Conservation (phyloP, 1,140 invertebrate species). For the Ericerus pela region DNA sequence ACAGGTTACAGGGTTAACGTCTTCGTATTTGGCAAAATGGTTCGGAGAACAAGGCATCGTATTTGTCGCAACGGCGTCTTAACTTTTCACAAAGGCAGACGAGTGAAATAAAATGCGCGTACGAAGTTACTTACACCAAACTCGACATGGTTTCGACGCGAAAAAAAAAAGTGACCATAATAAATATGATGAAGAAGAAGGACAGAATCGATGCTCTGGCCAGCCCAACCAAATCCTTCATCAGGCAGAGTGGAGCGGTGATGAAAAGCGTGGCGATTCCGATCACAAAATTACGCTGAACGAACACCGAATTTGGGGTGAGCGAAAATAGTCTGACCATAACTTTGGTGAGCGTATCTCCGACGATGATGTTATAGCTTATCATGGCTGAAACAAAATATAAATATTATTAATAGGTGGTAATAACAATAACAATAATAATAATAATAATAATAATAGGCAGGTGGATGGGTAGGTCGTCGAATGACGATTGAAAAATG, state of each 20-base stretch:
- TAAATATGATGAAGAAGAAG: constrained; percentile 56
- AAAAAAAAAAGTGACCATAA: constrained; percentile 53
- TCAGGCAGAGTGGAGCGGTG: constrained; percentile 66
- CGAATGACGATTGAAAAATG: no score
- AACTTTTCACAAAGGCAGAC: not conserved
- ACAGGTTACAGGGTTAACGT: no score
- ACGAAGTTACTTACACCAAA: constrained; percentile 39
- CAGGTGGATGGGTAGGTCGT: no score
- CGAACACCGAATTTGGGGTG: constrained; percentile 40
- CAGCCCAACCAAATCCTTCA: constrained; percentile 60
- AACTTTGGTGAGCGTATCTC: constrained; percentile 75
- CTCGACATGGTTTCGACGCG: constrained; percentile 41
- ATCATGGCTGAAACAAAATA: constrained; percentile 59
- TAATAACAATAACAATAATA: no score
- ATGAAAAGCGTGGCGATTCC: constrained; percentile 56
- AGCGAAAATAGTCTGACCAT: constrained; percentile 47
- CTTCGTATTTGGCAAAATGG: no score
- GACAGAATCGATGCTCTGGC: constrained; percentile 68
- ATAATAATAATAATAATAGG: no score
- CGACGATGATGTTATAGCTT: constrained; percentile 79
- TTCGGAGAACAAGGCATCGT: no score
- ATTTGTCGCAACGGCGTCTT: no score
- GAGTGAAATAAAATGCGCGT: not conserved
- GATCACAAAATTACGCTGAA: constrained; percentile 59
- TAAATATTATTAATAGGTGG: no score